Evolutionary conservation across 1,140 invertebrate genomes (phyloP).

Genomic region (Drosophila ercepeae): DNA sequence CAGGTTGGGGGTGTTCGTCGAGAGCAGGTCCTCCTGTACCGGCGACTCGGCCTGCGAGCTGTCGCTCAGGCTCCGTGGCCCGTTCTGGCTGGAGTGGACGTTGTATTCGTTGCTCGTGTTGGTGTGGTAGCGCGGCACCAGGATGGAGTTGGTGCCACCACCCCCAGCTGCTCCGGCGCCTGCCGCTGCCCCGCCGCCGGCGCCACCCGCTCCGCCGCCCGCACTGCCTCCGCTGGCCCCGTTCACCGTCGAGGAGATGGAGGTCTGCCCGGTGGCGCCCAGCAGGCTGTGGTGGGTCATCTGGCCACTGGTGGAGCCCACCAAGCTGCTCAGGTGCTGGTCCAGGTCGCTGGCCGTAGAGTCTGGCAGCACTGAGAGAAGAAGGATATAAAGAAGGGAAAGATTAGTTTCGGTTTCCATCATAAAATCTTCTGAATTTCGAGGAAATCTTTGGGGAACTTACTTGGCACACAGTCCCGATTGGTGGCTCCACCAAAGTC

Average conservation of each 20-base stretch:
- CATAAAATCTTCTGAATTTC: background rate
- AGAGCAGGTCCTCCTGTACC: constrained; percentile 90
- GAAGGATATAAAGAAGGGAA: background rate
- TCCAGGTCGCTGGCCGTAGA: constrained; percentile 90
- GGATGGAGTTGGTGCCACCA: constrained; percentile 66
- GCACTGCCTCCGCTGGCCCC: constrained; percentile 74
- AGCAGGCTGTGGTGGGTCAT: constrained; percentile 83
- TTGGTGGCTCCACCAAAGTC: constrained; percentile 86
- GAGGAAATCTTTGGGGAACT: constrained; percentile 32
- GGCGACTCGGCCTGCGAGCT: constrained; percentile 93
- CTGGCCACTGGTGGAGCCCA: constrained; percentile 85
- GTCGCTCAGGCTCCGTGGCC: constrained; percentile 89
- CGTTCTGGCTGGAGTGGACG: constrained; percentile 83
- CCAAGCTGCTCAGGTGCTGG: constrained; percentile 89
- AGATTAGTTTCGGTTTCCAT: background rate
- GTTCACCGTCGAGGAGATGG: constrained; percentile 84
- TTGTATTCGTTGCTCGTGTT: constrained; percentile 83
- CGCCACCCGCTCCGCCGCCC: constrained; percentile 74
- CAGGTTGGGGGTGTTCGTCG: constrained; percentile 85
- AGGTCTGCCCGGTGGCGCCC: constrained; percentile 71
- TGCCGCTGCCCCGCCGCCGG: constrained; percentile 49
- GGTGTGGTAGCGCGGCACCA: constrained; percentile 86
- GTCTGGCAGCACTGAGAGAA: constrained; percentile 88
- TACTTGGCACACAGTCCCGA: constrained; percentile 83
- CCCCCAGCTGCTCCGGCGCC: constrained; percentile 47